Evolutionary conservation across 2,797 vertebrate genomes (phyloP).

Genomic region (Spea hammondii): DNA sequence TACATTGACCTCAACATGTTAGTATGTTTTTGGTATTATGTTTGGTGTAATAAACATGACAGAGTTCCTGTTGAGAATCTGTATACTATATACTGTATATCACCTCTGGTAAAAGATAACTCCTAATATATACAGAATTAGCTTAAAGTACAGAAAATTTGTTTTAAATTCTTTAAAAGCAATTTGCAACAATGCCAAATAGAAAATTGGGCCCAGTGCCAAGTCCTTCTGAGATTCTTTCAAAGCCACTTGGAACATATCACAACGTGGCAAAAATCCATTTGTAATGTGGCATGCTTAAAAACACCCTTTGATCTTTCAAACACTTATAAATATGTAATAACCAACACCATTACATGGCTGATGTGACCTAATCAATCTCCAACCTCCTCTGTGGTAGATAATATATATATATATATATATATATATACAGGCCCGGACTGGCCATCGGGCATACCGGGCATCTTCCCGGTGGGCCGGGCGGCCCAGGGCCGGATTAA

Average conservation of each 20-base stretch:
- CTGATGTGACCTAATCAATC: slow-evolving; percentile 73
- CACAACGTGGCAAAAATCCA: slow-evolving; percentile 68
- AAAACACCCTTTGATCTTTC: slow-evolving; percentile 78
- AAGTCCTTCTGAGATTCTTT: slow-evolving; percentile 66
- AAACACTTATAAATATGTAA: slow-evolving; percentile 77
- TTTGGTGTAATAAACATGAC: slow-evolving; percentile 27
- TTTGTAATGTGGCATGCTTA: slow-evolving; percentile 75
- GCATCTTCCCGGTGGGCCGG: too few species aligned
- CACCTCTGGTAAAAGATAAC: slow-evolving; percentile 46
- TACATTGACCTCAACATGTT: slow-evolving; percentile 36
- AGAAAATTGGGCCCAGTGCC: slow-evolving; percentile 69
- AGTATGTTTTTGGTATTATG: slow-evolving; percentile 40
- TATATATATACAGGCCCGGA: too few species aligned
- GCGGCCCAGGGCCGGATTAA: too few species aligned
- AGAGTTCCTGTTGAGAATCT: slow-evolving; percentile 24
- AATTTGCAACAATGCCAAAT: slow-evolving; percentile 72
- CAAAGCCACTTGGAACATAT: slow-evolving; percentile 75
- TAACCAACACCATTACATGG: slow-evolving; percentile 70
- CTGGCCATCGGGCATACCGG: too few species aligned
- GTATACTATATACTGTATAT: slow-evolving; percentile 18
- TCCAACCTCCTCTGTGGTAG: slow-evolving; percentile 68
- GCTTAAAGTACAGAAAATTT: slow-evolving; percentile 67
- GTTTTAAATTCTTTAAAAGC: slow-evolving; percentile 64
- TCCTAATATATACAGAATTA: slow-evolving; percentile 61
- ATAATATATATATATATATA: slow-evolving; percentile 29